These are phyloP conservation scores for Sinocyclocheilus anophthalmus DNA, from an alignment of 2,113 vertebrate species.

Conservation along the genomic window DNA sequence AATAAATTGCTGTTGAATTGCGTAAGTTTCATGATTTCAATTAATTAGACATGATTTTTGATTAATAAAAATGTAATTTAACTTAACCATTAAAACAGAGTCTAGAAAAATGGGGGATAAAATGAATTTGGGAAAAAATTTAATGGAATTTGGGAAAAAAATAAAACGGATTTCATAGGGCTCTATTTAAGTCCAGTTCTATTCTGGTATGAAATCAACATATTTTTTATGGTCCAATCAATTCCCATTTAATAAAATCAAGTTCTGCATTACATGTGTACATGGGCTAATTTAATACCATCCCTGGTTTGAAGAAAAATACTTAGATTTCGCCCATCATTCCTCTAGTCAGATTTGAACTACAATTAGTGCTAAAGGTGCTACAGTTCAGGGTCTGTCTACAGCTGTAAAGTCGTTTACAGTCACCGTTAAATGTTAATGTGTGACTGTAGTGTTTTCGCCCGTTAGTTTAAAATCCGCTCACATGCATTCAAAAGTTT, in stretches of 20 bases:
- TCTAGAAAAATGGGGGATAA: no score
- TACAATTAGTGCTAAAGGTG: background rate
- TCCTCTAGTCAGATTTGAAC: background rate
- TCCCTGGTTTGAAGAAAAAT: background rate
- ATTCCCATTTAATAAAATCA: background rate
- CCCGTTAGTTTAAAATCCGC: background rate
- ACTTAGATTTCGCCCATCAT: background rate
- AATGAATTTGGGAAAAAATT: no score
- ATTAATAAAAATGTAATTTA: no score
- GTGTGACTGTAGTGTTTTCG: background rate
- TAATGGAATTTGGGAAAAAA: no score
- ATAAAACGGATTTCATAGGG: no score
- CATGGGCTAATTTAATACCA: background rate
- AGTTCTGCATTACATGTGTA: background rate
- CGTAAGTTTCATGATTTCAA: no score
- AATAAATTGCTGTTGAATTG: no score
- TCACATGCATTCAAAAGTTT: background rate
- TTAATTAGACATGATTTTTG: no score
- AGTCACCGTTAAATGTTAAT: background rate
- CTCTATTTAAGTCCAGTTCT: no score
- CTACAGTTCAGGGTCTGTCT: background rate
- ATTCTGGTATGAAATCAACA: background rate
- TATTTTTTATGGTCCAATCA: background rate
- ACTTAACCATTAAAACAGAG: no score
- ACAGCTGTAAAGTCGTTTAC: background rate